These are phyloP conservation scores for Eulacestoma nigropectus DNA, from an alignment of 2,113 vertebrate genomes.

Conservation along the genomic window DNA sequence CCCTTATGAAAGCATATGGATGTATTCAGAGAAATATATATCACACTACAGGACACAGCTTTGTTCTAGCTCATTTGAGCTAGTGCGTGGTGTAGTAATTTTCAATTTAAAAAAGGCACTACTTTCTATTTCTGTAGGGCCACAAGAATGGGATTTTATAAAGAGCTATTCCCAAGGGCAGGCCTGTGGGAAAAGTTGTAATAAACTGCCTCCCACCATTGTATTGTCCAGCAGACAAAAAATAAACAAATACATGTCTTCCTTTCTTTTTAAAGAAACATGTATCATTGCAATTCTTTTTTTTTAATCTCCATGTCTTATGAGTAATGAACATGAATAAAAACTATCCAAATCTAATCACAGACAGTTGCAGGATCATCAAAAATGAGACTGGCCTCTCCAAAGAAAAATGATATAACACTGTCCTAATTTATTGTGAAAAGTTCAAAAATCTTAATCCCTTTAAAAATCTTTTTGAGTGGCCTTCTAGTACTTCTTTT, in stretches of 20 bases:
- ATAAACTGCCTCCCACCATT: conserved; percentile 71
- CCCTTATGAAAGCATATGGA: not conserved
- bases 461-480: not conserved
- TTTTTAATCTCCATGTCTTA: not conserved
- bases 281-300: not conserved
- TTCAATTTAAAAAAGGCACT: conserved; percentile 38
- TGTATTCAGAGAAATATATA: not conserved
- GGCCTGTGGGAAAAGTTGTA: conserved; percentile 61
- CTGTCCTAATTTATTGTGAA: not conserved
- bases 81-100: not conserved
- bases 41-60: conserved; percentile 17
- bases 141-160: conserved; percentile 29
- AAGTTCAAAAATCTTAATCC: not conserved
- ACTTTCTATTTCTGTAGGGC: conserved; percentile 54
- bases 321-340: not conserved
- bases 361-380: not conserved
- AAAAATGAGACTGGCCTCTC: not conserved
- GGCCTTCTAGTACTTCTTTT: not conserved
- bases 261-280: conserved; percentile 54
- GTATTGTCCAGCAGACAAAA: conserved; percentile 58
- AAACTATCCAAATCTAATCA: not conserved
- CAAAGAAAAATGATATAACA: not conserved
- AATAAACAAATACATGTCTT: conserved; percentile 58
- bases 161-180: conserved; percentile 55
- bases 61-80: not conserved